phyloP scores from a whole-genome alignment of 1,140 invertebrate genomes.

The Atta colombica region DNA sequence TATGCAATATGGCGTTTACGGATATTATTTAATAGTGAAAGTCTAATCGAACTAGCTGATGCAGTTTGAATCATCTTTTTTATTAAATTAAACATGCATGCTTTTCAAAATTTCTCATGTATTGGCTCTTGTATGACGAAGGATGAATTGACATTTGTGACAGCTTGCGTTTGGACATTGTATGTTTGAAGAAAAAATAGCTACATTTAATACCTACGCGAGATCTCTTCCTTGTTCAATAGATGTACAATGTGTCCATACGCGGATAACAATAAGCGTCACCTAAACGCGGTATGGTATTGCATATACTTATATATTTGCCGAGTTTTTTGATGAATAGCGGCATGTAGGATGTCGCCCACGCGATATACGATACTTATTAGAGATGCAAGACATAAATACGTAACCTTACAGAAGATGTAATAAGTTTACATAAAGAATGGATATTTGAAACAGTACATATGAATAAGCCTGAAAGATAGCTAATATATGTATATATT shows the following conservation, averaged over 20 bases:
- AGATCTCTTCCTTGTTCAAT: conserved; percentile 31
- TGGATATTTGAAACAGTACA: conserved; percentile 25
- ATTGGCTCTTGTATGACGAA: conserved; percentile 23
- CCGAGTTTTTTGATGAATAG: conserved; percentile 60
- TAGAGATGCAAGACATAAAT: conserved; percentile 66
- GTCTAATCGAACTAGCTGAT: neutral
- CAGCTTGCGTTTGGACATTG: neutral
- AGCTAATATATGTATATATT: neutral
- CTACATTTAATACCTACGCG: conserved; percentile 39
- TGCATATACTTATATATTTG: conserved; percentile 36
- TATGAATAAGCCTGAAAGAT: conserved; percentile 21
- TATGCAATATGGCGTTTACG: neutral
- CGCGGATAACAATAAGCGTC: conserved; percentile 67
- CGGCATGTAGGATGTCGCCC: conserved; percentile 67
- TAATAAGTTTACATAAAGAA: conserved; percentile 57
- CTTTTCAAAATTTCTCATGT: conserved; percentile 17
- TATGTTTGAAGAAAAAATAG: neutral
- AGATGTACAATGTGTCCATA: conserved; percentile 35
- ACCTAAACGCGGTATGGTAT: conserved; percentile 35
- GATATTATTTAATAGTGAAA: conserved; percentile 43
- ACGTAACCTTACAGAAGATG: conserved; percentile 49
- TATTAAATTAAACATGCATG: conserved; percentile 32
- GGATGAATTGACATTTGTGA: conserved; percentile 18
- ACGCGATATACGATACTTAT: conserved; percentile 56
- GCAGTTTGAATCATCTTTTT: conserved; percentile 11